phyloP scores from a whole-genome alignment of 1,140 invertebrate genomes.

The Thrips palmi region DNA sequence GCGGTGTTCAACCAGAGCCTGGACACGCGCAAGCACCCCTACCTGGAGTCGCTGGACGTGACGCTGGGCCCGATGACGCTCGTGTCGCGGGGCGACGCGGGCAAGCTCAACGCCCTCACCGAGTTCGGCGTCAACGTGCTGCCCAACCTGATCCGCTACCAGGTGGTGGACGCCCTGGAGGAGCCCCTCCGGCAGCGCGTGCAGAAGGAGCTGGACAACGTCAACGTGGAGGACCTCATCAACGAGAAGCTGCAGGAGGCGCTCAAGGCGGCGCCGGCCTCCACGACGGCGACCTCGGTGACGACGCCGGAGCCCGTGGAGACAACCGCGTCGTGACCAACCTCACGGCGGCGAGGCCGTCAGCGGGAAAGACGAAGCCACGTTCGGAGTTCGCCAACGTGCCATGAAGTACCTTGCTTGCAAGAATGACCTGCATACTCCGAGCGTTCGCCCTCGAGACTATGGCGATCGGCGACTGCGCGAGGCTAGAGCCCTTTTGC shows the following conservation, averaged over 20 bases:
- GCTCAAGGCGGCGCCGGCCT: too few relatives aligned
- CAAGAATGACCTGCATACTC: too few relatives aligned
- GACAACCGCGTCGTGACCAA: too few relatives aligned
- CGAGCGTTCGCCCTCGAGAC: too few relatives aligned
- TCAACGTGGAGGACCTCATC: conserved; percentile 52
- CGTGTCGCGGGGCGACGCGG: conserved; percentile 44
- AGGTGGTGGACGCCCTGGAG: conserved; percentile 66
- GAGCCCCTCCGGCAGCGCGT: conserved; percentile 46
- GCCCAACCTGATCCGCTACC: conserved; percentile 63
- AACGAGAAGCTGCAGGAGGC: conserved; percentile 40
- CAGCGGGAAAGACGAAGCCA: too few relatives aligned
- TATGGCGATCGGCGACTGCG: too few relatives aligned
- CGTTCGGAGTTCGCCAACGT: too few relatives aligned
- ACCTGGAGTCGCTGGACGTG: conserved; percentile 50
- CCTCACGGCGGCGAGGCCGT: too few relatives aligned
- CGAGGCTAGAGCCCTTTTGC: too few relatives aligned
- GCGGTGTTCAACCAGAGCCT: conserved; percentile 50
- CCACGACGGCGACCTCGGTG: too few relatives aligned
- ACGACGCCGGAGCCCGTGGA: too few relatives aligned
- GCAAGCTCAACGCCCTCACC: conserved; percentile 58
- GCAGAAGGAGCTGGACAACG: conserved; percentile 43
- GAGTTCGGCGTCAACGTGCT: conserved; percentile 59
- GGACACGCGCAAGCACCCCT: conserved; percentile 49
- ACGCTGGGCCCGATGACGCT: conserved; percentile 69
- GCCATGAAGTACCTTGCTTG: too few relatives aligned